These are phyloP conservation scores for Galagoides demidoff DNA, from an alignment of 2,797 vertebrate species.

Conservation along the genomic window DNA sequence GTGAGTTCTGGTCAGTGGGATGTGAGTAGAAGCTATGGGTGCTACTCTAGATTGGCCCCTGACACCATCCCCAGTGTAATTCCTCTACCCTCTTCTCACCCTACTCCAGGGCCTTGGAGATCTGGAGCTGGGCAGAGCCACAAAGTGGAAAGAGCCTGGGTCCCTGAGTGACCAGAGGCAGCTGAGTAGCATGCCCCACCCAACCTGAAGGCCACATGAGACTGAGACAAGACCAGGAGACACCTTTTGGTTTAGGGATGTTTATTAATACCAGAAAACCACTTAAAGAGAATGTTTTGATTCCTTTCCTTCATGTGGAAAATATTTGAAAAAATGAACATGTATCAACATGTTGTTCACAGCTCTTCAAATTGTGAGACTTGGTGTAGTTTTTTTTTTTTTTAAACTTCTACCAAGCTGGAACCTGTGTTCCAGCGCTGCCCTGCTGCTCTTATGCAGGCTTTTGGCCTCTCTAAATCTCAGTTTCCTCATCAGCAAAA, in stretches of 20 bases:
- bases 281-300: rapidly evolving
- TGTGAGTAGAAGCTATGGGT: background rate
- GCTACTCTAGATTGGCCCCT: background rate
- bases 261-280: background rate
- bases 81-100: rapidly evolving
- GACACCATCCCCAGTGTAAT: background rate
- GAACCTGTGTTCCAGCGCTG: background rate
- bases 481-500: background rate
- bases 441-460: background rate
- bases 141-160: background rate
- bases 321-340: too few relatives aligned
- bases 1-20: background rate
- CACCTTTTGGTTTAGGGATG: background rate
- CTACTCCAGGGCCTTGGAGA: background rate
- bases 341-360: rapidly evolving
- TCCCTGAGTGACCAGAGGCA: background rate
- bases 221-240: background rate
- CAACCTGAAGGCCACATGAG: background rate
- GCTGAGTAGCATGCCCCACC: too few relatives aligned
- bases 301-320: rapidly evolving
- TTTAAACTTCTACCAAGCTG: background rate
- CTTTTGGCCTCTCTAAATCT: background rate
- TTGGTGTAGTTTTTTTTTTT: background rate
- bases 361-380: rapidly evolving
- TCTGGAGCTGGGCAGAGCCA: background rate